phyloP scores from a whole-genome alignment of 2,888 invertebrate genomes.

The Odiellus spinosus region DNA sequence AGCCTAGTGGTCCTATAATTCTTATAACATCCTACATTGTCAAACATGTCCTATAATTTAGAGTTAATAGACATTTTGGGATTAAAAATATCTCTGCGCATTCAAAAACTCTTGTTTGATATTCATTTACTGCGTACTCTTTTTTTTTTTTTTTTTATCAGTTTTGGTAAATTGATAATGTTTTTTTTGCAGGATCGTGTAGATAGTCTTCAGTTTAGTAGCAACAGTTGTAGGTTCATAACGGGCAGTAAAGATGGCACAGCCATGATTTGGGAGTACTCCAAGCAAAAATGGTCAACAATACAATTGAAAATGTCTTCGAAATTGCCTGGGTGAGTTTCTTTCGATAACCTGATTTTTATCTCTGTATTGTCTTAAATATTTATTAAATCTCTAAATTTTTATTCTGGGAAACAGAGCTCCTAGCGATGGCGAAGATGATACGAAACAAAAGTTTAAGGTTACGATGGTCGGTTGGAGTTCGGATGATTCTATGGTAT shows the following conservation, averaged over 20 bases:
- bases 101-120: no score
- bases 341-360: no score
- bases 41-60: no score
- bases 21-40: no score
- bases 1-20: no score
- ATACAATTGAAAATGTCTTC: constrained; percentile 46
- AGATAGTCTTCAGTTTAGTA: constrained; percentile 85
- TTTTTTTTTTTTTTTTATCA: no score
- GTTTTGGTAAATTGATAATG: no score
- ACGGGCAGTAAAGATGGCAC: constrained; percentile 92
- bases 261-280: constrained; percentile 81
- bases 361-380: no score
- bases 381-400: no score
- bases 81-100: no score
- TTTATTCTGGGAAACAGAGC: constrained; percentile 10
- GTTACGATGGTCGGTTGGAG: constrained; percentile 98
- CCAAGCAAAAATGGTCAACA: constrained; percentile 75
- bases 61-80: no score
- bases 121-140: no score
- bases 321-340: constrained; percentile 3
- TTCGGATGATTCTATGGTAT: constrained; percentile 62
- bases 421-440: constrained; percentile 31
- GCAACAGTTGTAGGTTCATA: constrained; percentile 67
- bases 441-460: constrained; percentile 36
- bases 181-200: constrained; percentile 16